Percentiles rank a stretch among this genome's conserved stretches.
These are phyloP conservation scores for Narcine bancroftii DNA, from an alignment of 2,113 vertebrate species.

Conservation along the genomic window DNA sequence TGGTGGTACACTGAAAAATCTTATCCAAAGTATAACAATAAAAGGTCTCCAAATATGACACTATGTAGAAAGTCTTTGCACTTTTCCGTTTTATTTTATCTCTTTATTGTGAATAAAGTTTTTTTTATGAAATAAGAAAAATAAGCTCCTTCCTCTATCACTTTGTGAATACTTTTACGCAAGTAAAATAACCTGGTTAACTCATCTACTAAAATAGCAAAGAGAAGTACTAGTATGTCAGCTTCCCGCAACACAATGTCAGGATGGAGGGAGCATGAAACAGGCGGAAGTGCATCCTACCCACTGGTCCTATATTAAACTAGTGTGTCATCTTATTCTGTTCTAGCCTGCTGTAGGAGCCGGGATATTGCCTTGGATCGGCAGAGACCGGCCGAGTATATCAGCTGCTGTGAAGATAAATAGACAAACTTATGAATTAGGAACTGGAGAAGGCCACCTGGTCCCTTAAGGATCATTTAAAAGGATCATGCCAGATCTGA, in stretches of 20 bases:
- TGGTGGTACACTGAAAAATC: no score
- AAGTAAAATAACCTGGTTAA: background rate
- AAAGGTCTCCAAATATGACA: no score
- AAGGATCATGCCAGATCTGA: no score
- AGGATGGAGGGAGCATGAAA: background rate
- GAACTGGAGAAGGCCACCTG: no score
- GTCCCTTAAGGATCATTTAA: no score
- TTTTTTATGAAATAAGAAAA: no score
- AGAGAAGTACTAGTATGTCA: background rate
- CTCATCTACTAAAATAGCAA: background rate
- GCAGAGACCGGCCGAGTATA: background rate
- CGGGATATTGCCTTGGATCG: background rate
- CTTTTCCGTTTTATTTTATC: no score
- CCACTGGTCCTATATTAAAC: background rate
- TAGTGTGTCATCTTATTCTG: background rate
- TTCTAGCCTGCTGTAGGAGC: background rate
- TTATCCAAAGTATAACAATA: no score
- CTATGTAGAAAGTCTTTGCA: no score
- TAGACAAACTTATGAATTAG: no score
- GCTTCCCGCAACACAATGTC: background rate
- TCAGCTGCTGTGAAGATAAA: background rate
- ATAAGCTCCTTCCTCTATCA: background rate
- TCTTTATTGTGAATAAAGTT: no score
- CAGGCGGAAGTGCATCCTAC: background rate
- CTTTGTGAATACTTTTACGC: background rate